Evolutionary conservation across 2,113 vertebrate genomes (phyloP).

Genomic region (Leucoraja erinaceus): DNA sequence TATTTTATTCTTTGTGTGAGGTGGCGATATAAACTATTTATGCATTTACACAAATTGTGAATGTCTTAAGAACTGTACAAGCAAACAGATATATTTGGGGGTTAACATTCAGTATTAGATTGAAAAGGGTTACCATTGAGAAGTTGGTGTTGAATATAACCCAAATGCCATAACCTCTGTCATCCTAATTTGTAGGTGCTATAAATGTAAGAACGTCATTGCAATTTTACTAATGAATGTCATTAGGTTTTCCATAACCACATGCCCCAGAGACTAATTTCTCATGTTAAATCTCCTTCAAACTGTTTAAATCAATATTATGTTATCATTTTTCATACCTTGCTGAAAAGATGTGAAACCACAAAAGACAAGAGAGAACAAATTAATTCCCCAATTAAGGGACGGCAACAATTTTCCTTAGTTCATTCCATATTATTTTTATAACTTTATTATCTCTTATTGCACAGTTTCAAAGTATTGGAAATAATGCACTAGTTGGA

Average conservation of each 20-base stretch:
- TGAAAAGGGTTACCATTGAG: not conserved
- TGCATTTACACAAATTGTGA: not conserved
- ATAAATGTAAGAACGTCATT: slow-evolving; percentile 43
- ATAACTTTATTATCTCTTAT: slow-evolving; percentile 37
- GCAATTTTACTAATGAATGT: slow-evolving; percentile 51
- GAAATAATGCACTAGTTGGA: not conserved
- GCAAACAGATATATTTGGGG: not conserved
- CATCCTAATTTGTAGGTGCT: slow-evolving; percentile 42
- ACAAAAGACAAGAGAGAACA: slow-evolving; percentile 36
- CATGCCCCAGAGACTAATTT: slow-evolving; percentile 43
- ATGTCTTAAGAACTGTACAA: not conserved
- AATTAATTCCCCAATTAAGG: slow-evolving; percentile 40
- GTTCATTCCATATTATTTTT: slow-evolving; percentile 34
- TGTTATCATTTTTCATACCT: slow-evolving; percentile 43
- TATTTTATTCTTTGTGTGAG: not conserved
- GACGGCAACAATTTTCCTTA: slow-evolving; percentile 39
- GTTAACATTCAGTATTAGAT: not conserved
- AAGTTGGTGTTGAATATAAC: slow-evolving; percentile 13
- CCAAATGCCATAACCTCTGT: slow-evolving; percentile 38
- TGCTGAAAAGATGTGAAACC: slow-evolving; percentile 39
- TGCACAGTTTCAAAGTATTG: not conserved
- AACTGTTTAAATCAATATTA: slow-evolving; percentile 48
- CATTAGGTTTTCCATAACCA: slow-evolving; percentile 43
- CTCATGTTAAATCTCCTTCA: slow-evolving; percentile 43
- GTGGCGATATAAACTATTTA: not conserved